Conservation (phyloP, 1,140 invertebrate genomes). For the Philopotamus ludificatus region DNA sequence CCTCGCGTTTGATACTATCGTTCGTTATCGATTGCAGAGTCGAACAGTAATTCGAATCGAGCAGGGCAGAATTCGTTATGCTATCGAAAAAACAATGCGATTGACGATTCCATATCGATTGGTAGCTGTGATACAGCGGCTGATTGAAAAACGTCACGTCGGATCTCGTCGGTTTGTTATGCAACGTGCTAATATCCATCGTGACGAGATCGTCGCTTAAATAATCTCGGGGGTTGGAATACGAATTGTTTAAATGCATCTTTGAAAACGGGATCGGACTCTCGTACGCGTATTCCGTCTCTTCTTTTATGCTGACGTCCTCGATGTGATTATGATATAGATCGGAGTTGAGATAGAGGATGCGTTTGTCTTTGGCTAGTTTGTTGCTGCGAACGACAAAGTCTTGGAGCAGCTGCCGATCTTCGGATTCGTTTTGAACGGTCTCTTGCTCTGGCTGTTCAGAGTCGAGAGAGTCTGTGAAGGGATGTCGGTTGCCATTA, state of each 20-base stretch:
- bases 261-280: conserved; percentile 34
- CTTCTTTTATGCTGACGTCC: conserved; percentile 21
- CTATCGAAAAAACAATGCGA: conserved; percentile 53
- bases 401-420: conserved; percentile 36
- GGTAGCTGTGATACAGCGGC: conserved; percentile 39
- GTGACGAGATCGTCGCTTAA: conserved; percentile 46
- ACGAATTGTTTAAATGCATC: conserved; percentile 45
- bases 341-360: conserved; percentile 33
- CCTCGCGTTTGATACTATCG: conserved; percentile 37
- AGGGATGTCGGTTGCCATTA: conserved; percentile 1
- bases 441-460: conserved; percentile 14
- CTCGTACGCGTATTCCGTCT: conserved; percentile 32
- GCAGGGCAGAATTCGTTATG: conserved; percentile 45
- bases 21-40: conserved; percentile 50
- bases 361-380: conserved; percentile 36
- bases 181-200: conserved; percentile 44
- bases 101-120: conserved; percentile 48
- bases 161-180: conserved; percentile 42
- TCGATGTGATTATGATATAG: conserved; percentile 22
- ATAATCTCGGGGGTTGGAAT: conserved; percentile 46
- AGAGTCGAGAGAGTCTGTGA: conserved; percentile 36
- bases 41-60: conserved; percentile 45
- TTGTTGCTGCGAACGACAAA: conserved; percentile 34
- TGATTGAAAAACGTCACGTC: conserved; percentile 38
- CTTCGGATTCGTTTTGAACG: conserved; percentile 10